Percentiles rank a stretch among this genome's conserved stretches.
Evolutionary conservation across 2,888 invertebrate species (phyloP).

Genomic region (Congeria kusceri): DNA sequence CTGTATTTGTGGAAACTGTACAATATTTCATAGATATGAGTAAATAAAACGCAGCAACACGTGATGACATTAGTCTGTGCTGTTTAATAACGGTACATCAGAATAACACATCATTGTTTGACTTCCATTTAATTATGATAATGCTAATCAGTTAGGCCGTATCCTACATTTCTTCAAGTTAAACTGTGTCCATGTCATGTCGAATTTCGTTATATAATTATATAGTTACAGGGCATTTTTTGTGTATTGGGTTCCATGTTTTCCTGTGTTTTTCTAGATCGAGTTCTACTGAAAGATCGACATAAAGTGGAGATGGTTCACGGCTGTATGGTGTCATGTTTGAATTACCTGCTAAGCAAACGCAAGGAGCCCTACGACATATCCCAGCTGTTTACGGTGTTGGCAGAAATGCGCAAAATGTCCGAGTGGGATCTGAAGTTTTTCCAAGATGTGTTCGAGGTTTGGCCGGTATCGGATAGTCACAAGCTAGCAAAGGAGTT

Average conservation of each 20-base stretch:
- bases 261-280: slow-evolving; percentile 49
- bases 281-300: slow-evolving; percentile 58
- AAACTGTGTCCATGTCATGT: too few relatives aligned
- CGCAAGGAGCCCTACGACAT: slow-evolving; percentile 35
- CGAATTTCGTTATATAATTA: too few relatives aligned
- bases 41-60: too few relatives aligned
- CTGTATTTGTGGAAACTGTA: too few relatives aligned
- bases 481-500: slow-evolving; percentile 49
- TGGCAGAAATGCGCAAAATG: slow-evolving; percentile 26
- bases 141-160: too few relatives aligned
- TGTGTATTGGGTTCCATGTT: too few relatives aligned
- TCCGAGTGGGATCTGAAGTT: slow-evolving; percentile 22
- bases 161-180: too few relatives aligned
- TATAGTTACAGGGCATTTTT: too few relatives aligned
- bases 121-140: too few relatives aligned
- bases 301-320: slow-evolving; percentile 65
- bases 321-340: slow-evolving; percentile 61
- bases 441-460: slow-evolving; percentile 50
- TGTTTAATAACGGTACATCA: too few relatives aligned
- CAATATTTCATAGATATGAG: too few relatives aligned
- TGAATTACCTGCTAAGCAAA: slow-evolving; percentile 53
- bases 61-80: neutral
- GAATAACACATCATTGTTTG: too few relatives aligned
- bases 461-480: slow-evolving; percentile 38
- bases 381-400: slow-evolving; percentile 7